Conservation (phyloP, 2,113 vertebrate genomes). For the Austrofundulus limnaeus region DNA sequence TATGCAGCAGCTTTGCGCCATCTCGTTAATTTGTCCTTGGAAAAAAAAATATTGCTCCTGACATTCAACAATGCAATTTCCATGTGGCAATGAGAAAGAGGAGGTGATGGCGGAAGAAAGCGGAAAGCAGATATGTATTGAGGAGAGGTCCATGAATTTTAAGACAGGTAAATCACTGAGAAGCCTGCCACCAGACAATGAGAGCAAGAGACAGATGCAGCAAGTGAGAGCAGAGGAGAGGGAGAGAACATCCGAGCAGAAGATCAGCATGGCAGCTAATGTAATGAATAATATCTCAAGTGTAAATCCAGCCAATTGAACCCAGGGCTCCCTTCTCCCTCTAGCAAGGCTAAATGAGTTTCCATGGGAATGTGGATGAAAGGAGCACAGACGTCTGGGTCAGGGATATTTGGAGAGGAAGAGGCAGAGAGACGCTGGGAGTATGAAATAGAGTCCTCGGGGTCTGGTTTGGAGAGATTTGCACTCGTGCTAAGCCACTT, state of each 20-base stretch:
- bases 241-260: slow-evolving; percentile 59
- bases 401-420: slow-evolving; percentile 72
- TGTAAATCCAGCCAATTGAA: slow-evolving; percentile 81
- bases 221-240: slow-evolving; percentile 36
- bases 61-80: slow-evolving; percentile 75
- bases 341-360: slow-evolving; percentile 77
- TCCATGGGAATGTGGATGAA: slow-evolving; percentile 79
- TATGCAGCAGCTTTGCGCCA: slow-evolving; percentile 48
- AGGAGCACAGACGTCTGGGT: slow-evolving; percentile 71
- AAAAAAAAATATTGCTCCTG: slow-evolving; percentile 69
- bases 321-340: slow-evolving; percentile 72
- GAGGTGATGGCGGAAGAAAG: slow-evolving; percentile 57
- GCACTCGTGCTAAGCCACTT: slow-evolving; percentile 76
- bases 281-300: slow-evolving; percentile 81
- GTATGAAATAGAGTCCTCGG: slow-evolving; percentile 78
- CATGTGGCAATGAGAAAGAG: slow-evolving; percentile 53
- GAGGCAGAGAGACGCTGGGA: slow-evolving; percentile 60
- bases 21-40: slow-evolving; percentile 67
- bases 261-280: slow-evolving; percentile 78
- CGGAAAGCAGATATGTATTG: slow-evolving; percentile 60
- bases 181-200: slow-evolving; percentile 63
- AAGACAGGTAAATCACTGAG: slow-evolving; percentile 73
- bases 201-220: slow-evolving; percentile 25
- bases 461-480: slow-evolving; percentile 78
- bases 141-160: slow-evolving; percentile 75